These are phyloP conservation scores for Heliconius hewitsoni DNA, from an alignment of 1,140 invertebrate genomes.

Conservation along the genomic window DNA sequence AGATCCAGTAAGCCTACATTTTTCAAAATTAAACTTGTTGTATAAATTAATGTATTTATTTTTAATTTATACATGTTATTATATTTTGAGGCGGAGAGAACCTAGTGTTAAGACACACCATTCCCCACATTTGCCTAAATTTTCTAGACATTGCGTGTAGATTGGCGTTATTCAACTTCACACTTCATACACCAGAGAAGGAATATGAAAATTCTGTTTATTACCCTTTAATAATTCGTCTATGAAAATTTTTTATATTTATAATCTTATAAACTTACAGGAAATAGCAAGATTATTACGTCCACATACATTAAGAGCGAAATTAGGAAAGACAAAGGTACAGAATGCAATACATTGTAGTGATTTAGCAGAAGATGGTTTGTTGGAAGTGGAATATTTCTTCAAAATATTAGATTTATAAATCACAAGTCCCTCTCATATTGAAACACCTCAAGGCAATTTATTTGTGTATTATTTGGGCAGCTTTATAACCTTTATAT, in stretches of 20 bases:
- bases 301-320: conserved; percentile 91
- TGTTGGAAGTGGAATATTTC: conserved; percentile 91
- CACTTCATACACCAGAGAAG: no score
- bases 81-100: no score
- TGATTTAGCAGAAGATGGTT: conserved; percentile 92
- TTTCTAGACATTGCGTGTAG: no score
- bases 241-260: no score
- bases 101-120: no score
- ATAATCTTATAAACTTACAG: conserved; percentile 75
- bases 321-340: conserved; percentile 91
- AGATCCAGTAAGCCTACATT: conserved; percentile 87
- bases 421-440: conserved; percentile 35
- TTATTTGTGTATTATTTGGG: background rate
- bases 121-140: no score
- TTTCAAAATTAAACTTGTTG: background rate
- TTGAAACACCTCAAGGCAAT: background rate
- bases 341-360: conserved; percentile 96
- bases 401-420: conserved; percentile 86
- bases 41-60: no score
- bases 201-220: no score
- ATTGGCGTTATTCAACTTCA: no score
- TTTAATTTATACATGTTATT: no score
- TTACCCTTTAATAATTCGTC: no score
- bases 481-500: background rate
- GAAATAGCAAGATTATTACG: conserved; percentile 92